These are phyloP conservation scores for Andrena haemorrhoa DNA, from an alignment of 2,888 invertebrate genomes.

Conservation along the genomic window DNA sequence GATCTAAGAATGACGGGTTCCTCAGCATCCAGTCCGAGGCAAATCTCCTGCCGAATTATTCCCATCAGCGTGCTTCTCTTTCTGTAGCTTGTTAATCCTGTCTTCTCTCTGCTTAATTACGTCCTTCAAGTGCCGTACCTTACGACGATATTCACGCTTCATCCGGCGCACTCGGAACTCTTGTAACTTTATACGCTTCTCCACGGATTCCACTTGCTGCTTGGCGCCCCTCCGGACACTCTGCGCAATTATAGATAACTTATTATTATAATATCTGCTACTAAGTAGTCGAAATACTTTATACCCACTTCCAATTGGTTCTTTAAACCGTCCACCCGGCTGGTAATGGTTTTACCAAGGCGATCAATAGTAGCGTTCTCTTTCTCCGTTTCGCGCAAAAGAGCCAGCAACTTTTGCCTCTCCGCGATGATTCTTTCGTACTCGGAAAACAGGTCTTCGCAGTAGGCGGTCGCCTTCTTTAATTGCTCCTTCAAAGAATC, in stretches of 20 bases:
- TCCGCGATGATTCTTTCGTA: slow-evolving; percentile 86
- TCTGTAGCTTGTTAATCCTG: slow-evolving; percentile 82
- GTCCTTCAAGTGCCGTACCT: slow-evolving; percentile 84
- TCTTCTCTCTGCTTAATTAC: slow-evolving; percentile 85
- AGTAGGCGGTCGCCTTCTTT: slow-evolving; percentile 86
- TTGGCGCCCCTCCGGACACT: slow-evolving; percentile 86
- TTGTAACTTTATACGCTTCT: slow-evolving; percentile 85
- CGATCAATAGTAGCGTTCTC: slow-evolving; percentile 80
- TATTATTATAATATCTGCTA: too few relatives aligned
- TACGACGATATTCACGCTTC: slow-evolving; percentile 85
- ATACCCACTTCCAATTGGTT: slow-evolving; percentile 85
- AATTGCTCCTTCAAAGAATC: slow-evolving; percentile 86
- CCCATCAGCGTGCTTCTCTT: slow-evolving; percentile 71
- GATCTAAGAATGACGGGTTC: slow-evolving; percentile 1
- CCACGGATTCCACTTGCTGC: slow-evolving; percentile 86
- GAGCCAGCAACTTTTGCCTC: slow-evolving; percentile 73
- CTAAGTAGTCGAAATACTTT: background rate
- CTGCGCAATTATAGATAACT: slow-evolving; percentile 73
- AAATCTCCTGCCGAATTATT: background rate
- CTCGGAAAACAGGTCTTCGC: slow-evolving; percentile 86
- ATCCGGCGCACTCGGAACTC: slow-evolving; percentile 84
- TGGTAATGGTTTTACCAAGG: slow-evolving; percentile 85
- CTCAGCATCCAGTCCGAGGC: background rate
- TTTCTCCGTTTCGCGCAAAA: slow-evolving; percentile 78
- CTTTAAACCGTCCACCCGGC: slow-evolving; percentile 85